Conservation (phyloP, 1,140 invertebrate species). For the Solenopsis fugax region DNA sequence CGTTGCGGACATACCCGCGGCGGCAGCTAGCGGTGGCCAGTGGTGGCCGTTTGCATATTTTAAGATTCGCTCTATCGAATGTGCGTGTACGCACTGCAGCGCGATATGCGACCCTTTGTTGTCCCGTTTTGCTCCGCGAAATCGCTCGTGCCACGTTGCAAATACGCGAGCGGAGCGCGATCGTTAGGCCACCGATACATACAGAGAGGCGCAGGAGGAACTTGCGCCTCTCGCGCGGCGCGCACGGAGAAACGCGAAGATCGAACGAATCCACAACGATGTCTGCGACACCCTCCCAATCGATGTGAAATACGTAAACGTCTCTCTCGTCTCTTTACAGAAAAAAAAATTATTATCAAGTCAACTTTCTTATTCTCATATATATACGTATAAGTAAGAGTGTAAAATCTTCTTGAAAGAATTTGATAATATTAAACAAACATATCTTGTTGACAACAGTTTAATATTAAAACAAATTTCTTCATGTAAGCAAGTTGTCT, state of each 20-base stretch:
- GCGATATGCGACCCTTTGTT: slow-evolving; percentile 2
- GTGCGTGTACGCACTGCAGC: not conserved
- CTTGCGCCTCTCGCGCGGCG: not conserved
- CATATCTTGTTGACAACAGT: too few species aligned
- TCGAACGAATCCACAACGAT: not conserved
- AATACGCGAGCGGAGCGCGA: slow-evolving; percentile 21
- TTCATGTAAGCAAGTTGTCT: too few species aligned
- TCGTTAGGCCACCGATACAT: not conserved
- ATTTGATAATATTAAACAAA: too few species aligned
- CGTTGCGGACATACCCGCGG: not conserved
- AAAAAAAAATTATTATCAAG: too few species aligned
- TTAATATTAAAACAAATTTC: too few species aligned
- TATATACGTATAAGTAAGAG: too few species aligned
- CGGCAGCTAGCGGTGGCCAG: too few species aligned
- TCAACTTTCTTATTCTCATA: too few species aligned
- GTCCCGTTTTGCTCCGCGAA: slow-evolving; percentile 10
- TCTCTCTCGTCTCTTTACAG: not conserved
- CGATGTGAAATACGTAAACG: not conserved
- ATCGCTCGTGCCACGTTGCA: slow-evolving; percentile 6
- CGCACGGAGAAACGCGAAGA: slow-evolving; percentile 17
- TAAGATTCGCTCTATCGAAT: not conserved
- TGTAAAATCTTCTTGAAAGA: too few species aligned
- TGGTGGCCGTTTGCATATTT: slow-evolving; percentile 4
- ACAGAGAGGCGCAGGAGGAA: not conserved
- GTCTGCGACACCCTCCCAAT: not conserved